Percentiles rank a stretch among this genome's conserved stretches.
phyloP scores from a whole-genome alignment of 1,140 invertebrate species.

The Heliconius melpomene region DNA sequence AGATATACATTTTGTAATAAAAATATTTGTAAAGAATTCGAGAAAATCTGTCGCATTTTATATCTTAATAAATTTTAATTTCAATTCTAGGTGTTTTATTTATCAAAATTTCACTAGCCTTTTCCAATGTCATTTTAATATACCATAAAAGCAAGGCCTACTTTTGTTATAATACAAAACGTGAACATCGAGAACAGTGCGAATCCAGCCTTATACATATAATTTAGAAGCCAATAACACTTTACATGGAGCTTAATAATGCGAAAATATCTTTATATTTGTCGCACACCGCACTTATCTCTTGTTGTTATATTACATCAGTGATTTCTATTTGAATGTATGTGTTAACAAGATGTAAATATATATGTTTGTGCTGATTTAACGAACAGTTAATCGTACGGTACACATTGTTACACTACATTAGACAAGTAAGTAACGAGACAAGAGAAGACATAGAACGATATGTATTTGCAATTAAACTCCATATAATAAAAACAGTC shows the following conservation, averaged over 20 bases:
- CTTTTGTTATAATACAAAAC: slow-evolving; percentile 57
- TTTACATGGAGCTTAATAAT: slow-evolving; percentile 38
- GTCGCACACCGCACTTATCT: slow-evolving; percentile 45
- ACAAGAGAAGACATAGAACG: slow-evolving; percentile 62
- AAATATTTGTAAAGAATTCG: slow-evolving; percentile 26
- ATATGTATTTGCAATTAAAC: slow-evolving; percentile 64
- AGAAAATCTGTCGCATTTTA: slow-evolving; percentile 51
- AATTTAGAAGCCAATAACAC: slow-evolving; percentile 49
- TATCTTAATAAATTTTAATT: slow-evolving; percentile 66
- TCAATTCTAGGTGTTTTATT: slow-evolving; percentile 73
- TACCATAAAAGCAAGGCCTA: slow-evolving; percentile 74
- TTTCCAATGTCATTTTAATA: slow-evolving; percentile 72
- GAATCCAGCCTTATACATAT: slow-evolving; percentile 43
- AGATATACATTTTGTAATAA: not conserved
- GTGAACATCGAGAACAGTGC: slow-evolving; percentile 45
- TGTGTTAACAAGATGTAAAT: not conserved
- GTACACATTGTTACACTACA: slow-evolving; percentile 27
- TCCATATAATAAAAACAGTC: slow-evolving; percentile 44
- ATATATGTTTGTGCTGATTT: slow-evolving; percentile 11
- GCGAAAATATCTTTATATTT: slow-evolving; percentile 38
- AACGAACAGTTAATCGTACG: not conserved
- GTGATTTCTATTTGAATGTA: not conserved
- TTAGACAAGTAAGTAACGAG: slow-evolving; percentile 50
- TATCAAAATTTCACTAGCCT: slow-evolving; percentile 81
- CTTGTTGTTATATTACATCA: slow-evolving; percentile 31